Evolutionary conservation across 2,888 invertebrate species (phyloP), one percentile per base, ranked within the genome.

Genomic region (Hemistola chrysoprasaria): DNA sequence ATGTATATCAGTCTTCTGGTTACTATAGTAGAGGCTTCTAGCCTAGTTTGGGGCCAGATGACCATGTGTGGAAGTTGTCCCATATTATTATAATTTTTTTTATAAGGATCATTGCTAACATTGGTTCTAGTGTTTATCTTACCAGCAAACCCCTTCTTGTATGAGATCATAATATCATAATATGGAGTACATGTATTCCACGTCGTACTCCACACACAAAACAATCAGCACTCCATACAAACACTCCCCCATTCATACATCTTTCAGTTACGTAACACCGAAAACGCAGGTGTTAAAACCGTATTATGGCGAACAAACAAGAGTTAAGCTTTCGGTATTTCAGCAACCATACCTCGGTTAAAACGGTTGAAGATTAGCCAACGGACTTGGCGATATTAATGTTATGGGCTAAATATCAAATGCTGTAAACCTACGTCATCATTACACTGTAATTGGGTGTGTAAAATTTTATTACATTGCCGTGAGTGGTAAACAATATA

Each of bases 281-380:
- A 62, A 37, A 80, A 71, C 80, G 73, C 84, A 83, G 82, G 86
- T 86, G 86, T 80, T 84, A 83, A 84, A 82, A 83, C 72, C 80
- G 75, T 78, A 84, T 83, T 82, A 85, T 53, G 68, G 67, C 71
- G 68, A 66, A 82, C 87, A 85, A 87, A 87, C 83, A 85, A 79
- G 80, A 76, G 82, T 66, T 85, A 86, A 85, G 83, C 81, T 44
- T 70, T 66, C 62, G 72, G 77, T 74, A 76, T 81, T 47, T 78
- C 78, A 74, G 76, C 71, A 71, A 72, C 77, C 75, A 74, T 71
- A 66, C 69, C 76, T 70, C 65, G 68, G 68, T 59, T 71, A 70
- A 78, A 85, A 85, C 71, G 80, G 78, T 65, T 65, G 72, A 84
- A 86, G 83, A 86, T 86, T 84, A 85, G 74, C 77, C 68, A 60